Percentiles rank a stretch among this genome's conserved stretches.
These are phyloP conservation scores for Pterobdella sp. DNA, from an alignment of 2,888 invertebrate species.

Conservation along the genomic window DNA sequence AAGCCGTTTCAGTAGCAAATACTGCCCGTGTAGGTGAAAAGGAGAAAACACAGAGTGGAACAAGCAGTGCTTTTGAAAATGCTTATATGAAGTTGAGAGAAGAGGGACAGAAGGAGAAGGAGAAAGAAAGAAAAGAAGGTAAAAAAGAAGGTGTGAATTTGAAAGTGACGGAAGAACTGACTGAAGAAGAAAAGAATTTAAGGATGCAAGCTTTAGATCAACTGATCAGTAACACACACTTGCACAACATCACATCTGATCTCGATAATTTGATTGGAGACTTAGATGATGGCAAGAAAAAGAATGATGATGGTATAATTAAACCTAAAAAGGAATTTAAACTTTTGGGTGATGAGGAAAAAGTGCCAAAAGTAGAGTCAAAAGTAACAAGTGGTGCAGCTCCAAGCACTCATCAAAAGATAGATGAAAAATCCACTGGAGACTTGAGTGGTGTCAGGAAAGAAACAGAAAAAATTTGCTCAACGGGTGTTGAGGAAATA, in stretches of 20 bases:
- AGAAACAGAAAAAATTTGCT: not conserved
- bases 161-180: not conserved
- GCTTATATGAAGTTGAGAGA: conserved; percentile 28
- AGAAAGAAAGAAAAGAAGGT: not conserved
- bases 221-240: not conserved
- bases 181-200: not conserved
- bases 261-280: not conserved
- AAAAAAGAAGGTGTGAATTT: not conserved
- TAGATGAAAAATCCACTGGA: not conserved
- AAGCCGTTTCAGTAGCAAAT: too few relatives aligned
- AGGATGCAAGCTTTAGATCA: conserved; percentile 1
- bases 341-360: not conserved
- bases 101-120: conserved; percentile 16
- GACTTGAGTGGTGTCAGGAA: not conserved
- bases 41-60: too few relatives aligned
- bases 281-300: not conserved
- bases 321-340: conserved; percentile 6
- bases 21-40: not conserved
- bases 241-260: not conserved
- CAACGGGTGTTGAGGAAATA: too few relatives aligned
- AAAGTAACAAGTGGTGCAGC: not conserved
- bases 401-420: not conserved
- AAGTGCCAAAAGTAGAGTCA: not conserved
- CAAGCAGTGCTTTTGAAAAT: conserved; percentile 3
- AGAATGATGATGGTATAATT: not conserved